Evolutionary conservation across 2,888 invertebrate genomes (phyloP), one percentile per base, ranked within the genome.

Genomic region (Phyllotreta striolata): DNA sequence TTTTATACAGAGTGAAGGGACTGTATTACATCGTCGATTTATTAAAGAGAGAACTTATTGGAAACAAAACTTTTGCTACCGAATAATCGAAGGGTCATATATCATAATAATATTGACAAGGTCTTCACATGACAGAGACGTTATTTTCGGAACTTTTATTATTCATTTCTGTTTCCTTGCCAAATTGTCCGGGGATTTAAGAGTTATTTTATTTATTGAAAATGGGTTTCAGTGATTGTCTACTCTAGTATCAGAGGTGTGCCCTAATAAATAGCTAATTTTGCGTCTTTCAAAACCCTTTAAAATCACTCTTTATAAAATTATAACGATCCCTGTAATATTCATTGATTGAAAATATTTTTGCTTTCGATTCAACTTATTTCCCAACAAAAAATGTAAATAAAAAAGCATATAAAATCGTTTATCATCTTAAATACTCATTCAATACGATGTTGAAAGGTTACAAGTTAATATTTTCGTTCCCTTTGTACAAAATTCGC

Each of bases 71-170:
- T 12, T 7, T 46, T 24, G 37, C 13, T 13, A 56, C 38, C 10
- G 40, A 37, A 8, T 34, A 46, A n/a, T 38, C 12, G 56, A 44
- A 44, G 10, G 9, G 2, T 39, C 39, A 51, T 51, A 58, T 51
- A 58, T 58, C 51, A 49, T 51, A 10, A 41, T 24, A 46, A 51
- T 49, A 49, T 49, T 58, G 58, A 58, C 58, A 58, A 58, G 34
- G 13, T 9, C 13, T 49, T 35, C 41, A 40, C 47, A 58, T 35
- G 51, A 51, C 49, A 58, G 40, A 58, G 46, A 46, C 38, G 34
- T 40, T 51, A 51, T 51, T 51, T 51, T 24, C 39, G 34, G 34
- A 58, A 58, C 58, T 58, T 58, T 38, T 51, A 58, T 58, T 51
- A 49, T 51, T 40, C 58, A 58, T 51, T 39, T 51, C 51, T 12